Evolutionary conservation across 2,797 vertebrate genomes (phyloP).

Genomic region (Poecilia wingei): DNA sequence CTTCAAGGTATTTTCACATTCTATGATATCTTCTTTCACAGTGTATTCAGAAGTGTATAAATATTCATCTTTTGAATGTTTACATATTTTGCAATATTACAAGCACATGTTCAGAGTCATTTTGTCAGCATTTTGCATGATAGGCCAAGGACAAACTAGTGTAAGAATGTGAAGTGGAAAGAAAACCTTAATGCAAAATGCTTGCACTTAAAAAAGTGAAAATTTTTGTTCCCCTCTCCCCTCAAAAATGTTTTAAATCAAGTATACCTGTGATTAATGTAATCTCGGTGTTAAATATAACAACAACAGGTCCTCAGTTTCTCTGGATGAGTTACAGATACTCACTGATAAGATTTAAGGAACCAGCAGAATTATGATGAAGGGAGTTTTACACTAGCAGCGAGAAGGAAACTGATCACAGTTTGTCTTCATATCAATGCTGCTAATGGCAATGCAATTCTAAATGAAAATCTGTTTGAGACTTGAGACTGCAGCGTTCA

Average conservation of each 20-base stretch:
- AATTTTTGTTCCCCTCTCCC: no score
- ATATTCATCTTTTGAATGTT: background rate
- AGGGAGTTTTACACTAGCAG: background rate
- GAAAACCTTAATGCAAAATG: background rate
- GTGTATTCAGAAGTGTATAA: background rate
- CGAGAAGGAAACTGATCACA: background rate
- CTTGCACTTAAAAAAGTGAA: background rate
- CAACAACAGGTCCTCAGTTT: background rate
- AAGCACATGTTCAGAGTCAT: background rate
- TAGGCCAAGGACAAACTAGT: background rate
- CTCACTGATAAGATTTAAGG: background rate
- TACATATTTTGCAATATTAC: background rate
- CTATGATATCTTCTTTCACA: background rate
- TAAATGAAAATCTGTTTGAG: background rate
- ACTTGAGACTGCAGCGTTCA: background rate
- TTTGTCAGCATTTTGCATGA: background rate
- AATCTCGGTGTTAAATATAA: background rate
- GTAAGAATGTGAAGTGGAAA: background rate
- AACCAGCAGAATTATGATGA: background rate
- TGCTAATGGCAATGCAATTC: background rate
- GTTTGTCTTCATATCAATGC: background rate
- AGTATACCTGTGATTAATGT: background rate
- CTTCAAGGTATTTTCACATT: conserved; percentile 46
- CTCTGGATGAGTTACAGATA: background rate
- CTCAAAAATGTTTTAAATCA: background rate